Evolutionary conservation across 2,797 vertebrate species (phyloP), one percentile per base, ranked within the genome.

Genomic region (Lepus oiostolus): DNA sequence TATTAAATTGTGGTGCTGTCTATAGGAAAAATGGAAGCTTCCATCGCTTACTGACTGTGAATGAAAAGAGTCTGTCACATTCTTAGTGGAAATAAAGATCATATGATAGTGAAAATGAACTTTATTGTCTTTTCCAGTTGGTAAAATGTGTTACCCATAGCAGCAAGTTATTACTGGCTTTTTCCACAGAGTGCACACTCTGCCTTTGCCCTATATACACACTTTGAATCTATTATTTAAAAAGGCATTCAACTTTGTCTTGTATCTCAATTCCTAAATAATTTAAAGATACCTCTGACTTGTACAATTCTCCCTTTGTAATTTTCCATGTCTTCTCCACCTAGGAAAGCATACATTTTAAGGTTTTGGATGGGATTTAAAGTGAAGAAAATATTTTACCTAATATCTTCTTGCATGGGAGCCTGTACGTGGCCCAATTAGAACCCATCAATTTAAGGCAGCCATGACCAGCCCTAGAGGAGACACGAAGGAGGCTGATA

Each of bases 301-400:
- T 91, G 91, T 96, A 90, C 92, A 92, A 7, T 74, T 97, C 81
- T 97, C 92, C 92, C 96, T 97, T 97, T 98, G 95, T 96, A 90
- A 88, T 96, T 96, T 97, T 96, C 72, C 92, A 79, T 96, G 96
- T 98, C 93, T 96, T 95, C 50, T 96, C 88, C 67, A 91, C 79
- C 75, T 87, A 93, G 96, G 96, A 96, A 97, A 96, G 82, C 93
- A 77, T 96, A 82, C 76, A 58, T 96, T 97, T 97, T 32, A 96
- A 96, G 93, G 14, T 95, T 94, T 5, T 63, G 92, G 87, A 84
- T 72, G 95, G 93, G 95, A 90, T 95, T 92, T 94, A 95, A 95
- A 97, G 97, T 85, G 70, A 97, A 93, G 87, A 12, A 28, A 85
- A 89, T 92, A 92, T 97, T 97, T 96, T 96, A 85, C 86, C 89